phyloP scores from a whole-genome alignment of 2,113 vertebrate genomes.

The Pterocles burchelli region DNA sequence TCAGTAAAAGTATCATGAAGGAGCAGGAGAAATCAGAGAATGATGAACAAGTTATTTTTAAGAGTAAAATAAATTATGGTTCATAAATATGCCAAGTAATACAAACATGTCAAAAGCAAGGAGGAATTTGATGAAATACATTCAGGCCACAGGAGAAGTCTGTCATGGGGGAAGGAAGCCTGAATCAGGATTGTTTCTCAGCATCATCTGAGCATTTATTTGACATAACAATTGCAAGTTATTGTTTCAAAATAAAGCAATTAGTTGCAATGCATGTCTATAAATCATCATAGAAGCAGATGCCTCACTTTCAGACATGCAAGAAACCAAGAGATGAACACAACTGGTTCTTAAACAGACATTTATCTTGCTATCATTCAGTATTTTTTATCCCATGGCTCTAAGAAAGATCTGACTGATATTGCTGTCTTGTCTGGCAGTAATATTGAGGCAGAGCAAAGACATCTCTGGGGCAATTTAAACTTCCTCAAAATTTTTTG shows the following conservation, averaged over 20 bases:
- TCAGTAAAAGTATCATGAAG: neutral
- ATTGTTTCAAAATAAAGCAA: neutral
- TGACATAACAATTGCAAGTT: neutral
- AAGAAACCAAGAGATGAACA: neutral
- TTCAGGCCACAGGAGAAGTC: neutral
- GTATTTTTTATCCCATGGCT: neutral
- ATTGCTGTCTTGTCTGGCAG: neutral
- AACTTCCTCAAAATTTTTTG: neutral
- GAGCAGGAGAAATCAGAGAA: neutral
- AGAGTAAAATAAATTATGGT: neutral
- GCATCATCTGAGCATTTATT: neutral
- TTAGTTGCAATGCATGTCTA: neutral
- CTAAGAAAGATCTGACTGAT: neutral
- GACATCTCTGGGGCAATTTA: neutral
- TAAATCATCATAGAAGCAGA: neutral
- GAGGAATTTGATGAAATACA: neutral
- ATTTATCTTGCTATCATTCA: neutral
- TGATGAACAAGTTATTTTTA: neutral
- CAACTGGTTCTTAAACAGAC: neutral
- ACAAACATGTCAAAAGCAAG: neutral
- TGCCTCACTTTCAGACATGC: neutral
- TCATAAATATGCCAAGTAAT: neutral
- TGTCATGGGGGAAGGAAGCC: neutral
- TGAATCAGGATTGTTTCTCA: neutral
- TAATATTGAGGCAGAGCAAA: neutral